Percentiles rank a stretch among this genome's conserved stretches.
Conservation (phyloP, 1,140 invertebrate genomes). For the Chrysoperla carnea region DNA sequence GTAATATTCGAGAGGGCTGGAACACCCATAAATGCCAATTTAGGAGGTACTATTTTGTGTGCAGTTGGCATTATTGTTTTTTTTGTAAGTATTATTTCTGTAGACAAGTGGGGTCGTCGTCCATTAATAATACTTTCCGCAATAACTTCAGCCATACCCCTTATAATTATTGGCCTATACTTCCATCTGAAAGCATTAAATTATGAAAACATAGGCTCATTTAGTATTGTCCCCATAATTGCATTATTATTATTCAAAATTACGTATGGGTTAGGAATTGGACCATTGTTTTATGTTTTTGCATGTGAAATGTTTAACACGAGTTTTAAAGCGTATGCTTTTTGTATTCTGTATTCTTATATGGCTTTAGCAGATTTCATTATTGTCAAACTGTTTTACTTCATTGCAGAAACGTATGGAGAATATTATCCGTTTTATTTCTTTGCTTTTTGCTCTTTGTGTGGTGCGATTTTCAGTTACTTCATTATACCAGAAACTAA, state of each 20-base stretch:
- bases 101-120: slow-evolving; percentile 64
- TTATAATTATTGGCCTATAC: neutral
- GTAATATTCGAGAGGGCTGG: slow-evolving; percentile 26
- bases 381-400: slow-evolving; percentile 26
- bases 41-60: slow-evolving; percentile 29
- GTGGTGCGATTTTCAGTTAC: slow-evolving; percentile 24
- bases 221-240: slow-evolving; percentile 6
- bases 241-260: slow-evolving; percentile 11
- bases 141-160: neutral
- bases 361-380: slow-evolving; percentile 9
- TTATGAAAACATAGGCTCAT: neutral
- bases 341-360: slow-evolving; percentile 10
- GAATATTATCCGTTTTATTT: slow-evolving; percentile 24
- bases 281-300: slow-evolving; percentile 9
- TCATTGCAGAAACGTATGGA: slow-evolving; percentile 21
- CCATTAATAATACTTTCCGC: neutral
- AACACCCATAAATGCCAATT: slow-evolving; percentile 17
- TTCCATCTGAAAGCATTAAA: neutral
- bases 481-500: slow-evolving; percentile 47
- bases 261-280: slow-evolving; percentile 11
- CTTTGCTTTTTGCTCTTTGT: slow-evolving; percentile 22
- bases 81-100: slow-evolving; percentile 56
- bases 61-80: slow-evolving; percentile 46
- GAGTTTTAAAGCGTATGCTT: slow-evolving; percentile 14
- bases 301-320: slow-evolving; percentile 14